These are phyloP conservation scores for Teinopalpus imperialis DNA, from an alignment of 2,888 invertebrate genomes.

Conservation along the genomic window DNA sequence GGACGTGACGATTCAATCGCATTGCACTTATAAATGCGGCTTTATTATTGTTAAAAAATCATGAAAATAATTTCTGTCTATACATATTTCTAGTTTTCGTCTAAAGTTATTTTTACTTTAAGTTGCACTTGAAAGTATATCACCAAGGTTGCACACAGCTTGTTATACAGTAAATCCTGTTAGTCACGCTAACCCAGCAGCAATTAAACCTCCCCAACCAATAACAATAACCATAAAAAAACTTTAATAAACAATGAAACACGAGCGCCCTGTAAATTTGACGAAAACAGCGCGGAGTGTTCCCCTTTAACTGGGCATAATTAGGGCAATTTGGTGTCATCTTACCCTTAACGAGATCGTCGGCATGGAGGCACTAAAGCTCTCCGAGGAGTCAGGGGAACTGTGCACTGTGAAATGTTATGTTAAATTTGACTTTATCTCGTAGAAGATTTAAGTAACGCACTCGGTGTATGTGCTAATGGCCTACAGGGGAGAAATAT, in stretches of 20 bases:
- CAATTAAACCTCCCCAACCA: slow-evolving; percentile 28
- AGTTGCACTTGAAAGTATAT: no score
- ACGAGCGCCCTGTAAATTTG: slow-evolving; percentile 60
- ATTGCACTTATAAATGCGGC: no score
- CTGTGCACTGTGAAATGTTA: slow-evolving; percentile 8
- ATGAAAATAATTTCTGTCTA: no score
- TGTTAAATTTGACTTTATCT: slow-evolving; percentile 14
- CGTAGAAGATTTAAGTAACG: slow-evolving; percentile 7
- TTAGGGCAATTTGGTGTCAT: slow-evolving; percentile 76
- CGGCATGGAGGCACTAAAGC: slow-evolving; percentile 6
- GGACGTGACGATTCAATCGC: no score
- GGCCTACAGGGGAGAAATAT: background rate
- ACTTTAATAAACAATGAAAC: slow-evolving; percentile 71
- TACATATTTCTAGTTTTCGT: no score
- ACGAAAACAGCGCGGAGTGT: slow-evolving; percentile 48
- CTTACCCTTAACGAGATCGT: slow-evolving; percentile 67
- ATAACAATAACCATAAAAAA: slow-evolving; percentile 63
- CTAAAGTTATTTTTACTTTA: no score
- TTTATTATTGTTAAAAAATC: no score
- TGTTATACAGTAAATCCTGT: no score
- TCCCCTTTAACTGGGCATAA: slow-evolving; percentile 69
- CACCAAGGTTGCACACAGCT: no score
- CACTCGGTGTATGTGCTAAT: slow-evolving; percentile 4
- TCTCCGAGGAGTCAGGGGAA: background rate
- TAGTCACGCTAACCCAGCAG: background rate